phyloP scores from a whole-genome alignment of 2,113 vertebrate genomes.

The Chrysemys picta region DNA sequence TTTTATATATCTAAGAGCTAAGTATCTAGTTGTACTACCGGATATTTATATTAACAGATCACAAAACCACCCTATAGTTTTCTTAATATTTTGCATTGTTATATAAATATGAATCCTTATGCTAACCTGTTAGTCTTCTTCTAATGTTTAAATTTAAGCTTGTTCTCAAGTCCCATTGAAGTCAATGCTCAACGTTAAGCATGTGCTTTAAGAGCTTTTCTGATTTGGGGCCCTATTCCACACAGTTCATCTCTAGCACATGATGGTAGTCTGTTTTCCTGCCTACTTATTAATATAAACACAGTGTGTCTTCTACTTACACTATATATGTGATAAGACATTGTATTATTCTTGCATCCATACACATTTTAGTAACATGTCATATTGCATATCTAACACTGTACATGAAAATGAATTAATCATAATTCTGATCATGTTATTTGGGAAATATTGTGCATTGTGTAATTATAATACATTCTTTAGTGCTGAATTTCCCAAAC shows the following conservation, averaged over 20 bases:
- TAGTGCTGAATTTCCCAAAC: background rate
- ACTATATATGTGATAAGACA: background rate
- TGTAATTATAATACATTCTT: constrained; percentile 13
- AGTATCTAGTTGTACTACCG: constrained; percentile 13
- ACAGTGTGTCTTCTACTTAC: constrained; percentile 19
- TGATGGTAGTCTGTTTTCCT: constrained; percentile 34
- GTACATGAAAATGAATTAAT: constrained; percentile 1
- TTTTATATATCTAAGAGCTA: constrained; percentile 35
- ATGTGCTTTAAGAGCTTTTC: constrained; percentile 33
- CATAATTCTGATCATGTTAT: background rate
- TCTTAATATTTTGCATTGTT: constrained; percentile 50
- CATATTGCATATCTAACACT: background rate
- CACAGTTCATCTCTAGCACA: background rate
- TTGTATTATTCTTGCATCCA: background rate
- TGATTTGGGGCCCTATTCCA: constrained; percentile 44
- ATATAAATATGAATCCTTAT: constrained; percentile 10
- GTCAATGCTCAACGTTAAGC: constrained; percentile 29
- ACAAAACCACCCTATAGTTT: constrained; percentile 21
- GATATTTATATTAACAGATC: constrained; percentile 18
- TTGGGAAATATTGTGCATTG: background rate
- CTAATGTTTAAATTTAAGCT: background rate
- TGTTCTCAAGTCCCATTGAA: background rate
- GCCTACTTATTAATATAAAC: constrained; percentile 54
- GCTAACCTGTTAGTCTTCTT: background rate
- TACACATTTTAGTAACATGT: background rate